Percentiles rank a stretch among this genome's conserved stretches.
Evolutionary conservation across 2,888 invertebrate species (phyloP).

Genomic region (Scelioninae gen. 1): DNA sequence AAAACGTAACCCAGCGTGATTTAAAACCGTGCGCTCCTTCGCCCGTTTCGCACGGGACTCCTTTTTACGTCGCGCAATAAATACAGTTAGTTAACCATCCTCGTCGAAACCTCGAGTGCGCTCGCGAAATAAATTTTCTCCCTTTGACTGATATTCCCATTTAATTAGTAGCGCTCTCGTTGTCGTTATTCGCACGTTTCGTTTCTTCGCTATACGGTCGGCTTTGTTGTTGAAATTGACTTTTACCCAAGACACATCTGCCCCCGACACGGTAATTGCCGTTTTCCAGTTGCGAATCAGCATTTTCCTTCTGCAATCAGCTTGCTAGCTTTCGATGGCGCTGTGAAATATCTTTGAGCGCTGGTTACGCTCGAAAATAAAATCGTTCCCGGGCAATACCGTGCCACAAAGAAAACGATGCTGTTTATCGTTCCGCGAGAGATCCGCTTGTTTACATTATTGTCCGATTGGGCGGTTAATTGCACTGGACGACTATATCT

Average conservation of each 20-base stretch:
- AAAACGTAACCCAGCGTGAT: conserved; percentile 34
- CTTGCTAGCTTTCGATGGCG: conserved; percentile 55
- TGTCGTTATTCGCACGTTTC: conserved; percentile 67
- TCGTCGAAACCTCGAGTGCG: conserved; percentile 52
- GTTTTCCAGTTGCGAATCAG: conserved; percentile 64
- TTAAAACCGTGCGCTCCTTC: conserved; percentile 29
- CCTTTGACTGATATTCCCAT: conserved; percentile 68
- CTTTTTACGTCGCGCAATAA: conserved; percentile 42
- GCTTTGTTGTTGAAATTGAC: conserved; percentile 53
- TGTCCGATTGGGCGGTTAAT: conserved; percentile 43
- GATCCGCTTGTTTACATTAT: conserved; percentile 43
- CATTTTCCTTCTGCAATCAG: conserved; percentile 56
- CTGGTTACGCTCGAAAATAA: conserved; percentile 51
- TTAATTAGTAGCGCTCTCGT: conserved; percentile 65
- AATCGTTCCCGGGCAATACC: conserved; percentile 48
- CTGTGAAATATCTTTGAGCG: conserved; percentile 62
- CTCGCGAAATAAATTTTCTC: conserved; percentile 61
- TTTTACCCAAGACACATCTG: conserved; percentile 69
- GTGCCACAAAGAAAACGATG: conserved; percentile 49
- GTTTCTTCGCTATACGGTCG: conserved; percentile 54
- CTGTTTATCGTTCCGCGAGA: conserved; percentile 38
- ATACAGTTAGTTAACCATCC: conserved; percentile 57
- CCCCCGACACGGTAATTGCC: conserved; percentile 66
- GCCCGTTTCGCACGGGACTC: conserved; percentile 25
- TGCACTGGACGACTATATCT: no score